Percentiles rank a stretch among this genome's conserved stretches.
Evolutionary conservation across 2,797 vertebrate genomes (phyloP).

Genomic region (Typhlichthys eigenmanni): DNA sequence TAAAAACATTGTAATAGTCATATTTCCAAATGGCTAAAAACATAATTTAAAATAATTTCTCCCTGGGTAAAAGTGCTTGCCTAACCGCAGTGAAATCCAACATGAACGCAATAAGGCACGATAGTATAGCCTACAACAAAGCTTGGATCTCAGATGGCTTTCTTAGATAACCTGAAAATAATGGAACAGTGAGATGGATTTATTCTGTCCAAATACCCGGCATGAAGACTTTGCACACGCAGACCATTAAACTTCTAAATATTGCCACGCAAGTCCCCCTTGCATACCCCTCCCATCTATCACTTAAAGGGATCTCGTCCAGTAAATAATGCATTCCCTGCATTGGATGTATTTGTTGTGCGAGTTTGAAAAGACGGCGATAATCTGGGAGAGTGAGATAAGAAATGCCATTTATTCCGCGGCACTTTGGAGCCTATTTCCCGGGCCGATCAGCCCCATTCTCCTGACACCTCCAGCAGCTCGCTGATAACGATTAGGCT

Average conservation of each 20-base stretch:
- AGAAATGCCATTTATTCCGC: conserved; percentile 99
- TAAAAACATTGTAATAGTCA: conserved; percentile 22
- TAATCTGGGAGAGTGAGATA: conserved; percentile 99
- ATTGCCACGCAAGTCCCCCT: conserved; percentile 20
- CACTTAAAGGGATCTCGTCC: conserved; percentile 86
- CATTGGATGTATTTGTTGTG: conserved; percentile 96
- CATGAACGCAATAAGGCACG: conserved; percentile 66
- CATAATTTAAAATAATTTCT: conserved; percentile 49
- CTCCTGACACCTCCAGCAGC: conserved; percentile 95
- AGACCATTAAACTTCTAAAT: conserved; percentile 68
- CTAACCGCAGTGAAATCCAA: conserved; percentile 61
- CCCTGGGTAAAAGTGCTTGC: conserved; percentile 37
- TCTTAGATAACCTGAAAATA: conserved; percentile 59
- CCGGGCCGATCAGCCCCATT: conserved; percentile 92
- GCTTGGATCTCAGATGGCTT: conserved; percentile 65
- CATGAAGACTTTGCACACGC: conserved; percentile 63
- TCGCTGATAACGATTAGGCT: conserved; percentile 99
- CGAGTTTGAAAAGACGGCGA: conserved; percentile 96
- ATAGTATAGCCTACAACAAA: conserved; percentile 49
- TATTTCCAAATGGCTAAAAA: conserved; percentile 22
- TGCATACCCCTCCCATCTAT: conserved; percentile 73
- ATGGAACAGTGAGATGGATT: conserved; percentile 40
- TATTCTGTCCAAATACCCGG: conserved; percentile 45
- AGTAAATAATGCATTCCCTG: conserved; percentile 96
- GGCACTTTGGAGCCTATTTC: conserved; percentile 97